Evolutionary conservation across 2,888 invertebrate species (phyloP).

Genomic region (Papilio elwesi): DNA sequence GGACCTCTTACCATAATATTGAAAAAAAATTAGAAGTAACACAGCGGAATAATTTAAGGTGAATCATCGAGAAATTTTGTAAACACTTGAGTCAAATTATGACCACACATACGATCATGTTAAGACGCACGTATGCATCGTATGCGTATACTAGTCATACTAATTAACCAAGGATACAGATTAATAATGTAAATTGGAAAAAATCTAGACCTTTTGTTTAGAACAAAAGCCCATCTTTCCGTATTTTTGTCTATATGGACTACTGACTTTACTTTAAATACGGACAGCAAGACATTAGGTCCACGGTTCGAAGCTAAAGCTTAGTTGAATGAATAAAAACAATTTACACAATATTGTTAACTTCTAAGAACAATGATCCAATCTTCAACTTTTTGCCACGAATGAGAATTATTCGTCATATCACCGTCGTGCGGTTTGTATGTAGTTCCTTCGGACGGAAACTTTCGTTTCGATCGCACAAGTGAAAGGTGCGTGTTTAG

Average conservation of each 20-base stretch:
- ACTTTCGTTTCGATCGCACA: conserved; percentile 5
- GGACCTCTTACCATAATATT: too few relatives aligned
- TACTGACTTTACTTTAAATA: too few relatives aligned
- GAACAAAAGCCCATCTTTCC: too few relatives aligned
- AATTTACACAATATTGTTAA: too few relatives aligned
- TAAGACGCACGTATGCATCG: conserved; percentile 2
- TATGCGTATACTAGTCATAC: not conserved
- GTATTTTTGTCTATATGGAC: too few relatives aligned
- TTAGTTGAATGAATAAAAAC: too few relatives aligned
- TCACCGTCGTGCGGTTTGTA: not conserved
- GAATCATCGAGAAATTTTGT: not conserved
- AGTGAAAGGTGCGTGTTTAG: conserved; percentile 1
- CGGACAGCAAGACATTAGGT: too few relatives aligned
- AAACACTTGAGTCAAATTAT: conserved; percentile 19
- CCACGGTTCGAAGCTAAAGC: too few relatives aligned
- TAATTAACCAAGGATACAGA: not conserved
- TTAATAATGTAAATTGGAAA: not conserved
- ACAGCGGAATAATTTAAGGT: too few relatives aligned
- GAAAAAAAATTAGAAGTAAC: too few relatives aligned
- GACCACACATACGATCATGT: not conserved
- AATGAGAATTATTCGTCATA: not conserved
- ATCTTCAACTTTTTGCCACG: too few relatives aligned
- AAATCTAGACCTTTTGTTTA: not conserved
- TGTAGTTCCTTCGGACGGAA: not conserved
- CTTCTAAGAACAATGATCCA: too few relatives aligned